A percentile compares a stretch with the other conserved stretches of the same genome.
These are phyloP conservation scores for Gallinago paraguaiae DNA, from an alignment of 2,113 vertebrate genomes.

Conservation along the genomic window DNA sequence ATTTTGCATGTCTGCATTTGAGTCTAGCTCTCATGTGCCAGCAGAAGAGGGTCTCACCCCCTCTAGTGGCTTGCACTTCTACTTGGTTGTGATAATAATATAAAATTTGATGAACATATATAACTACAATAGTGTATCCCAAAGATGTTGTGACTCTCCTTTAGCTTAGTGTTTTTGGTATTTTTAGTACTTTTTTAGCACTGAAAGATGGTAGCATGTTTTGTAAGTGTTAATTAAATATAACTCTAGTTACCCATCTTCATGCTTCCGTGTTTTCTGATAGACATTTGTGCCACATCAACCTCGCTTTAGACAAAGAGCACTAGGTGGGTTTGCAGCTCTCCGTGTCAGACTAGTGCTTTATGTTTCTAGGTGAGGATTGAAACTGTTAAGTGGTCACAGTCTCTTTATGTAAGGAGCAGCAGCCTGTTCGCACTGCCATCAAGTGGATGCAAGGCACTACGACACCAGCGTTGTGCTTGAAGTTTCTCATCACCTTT, in stretches of 20 bases:
- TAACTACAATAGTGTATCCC: background rate
- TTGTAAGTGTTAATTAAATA: background rate
- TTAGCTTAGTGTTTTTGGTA: background rate
- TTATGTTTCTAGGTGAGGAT: accelerated
- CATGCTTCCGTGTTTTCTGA: background rate
- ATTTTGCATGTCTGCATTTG: accelerated
- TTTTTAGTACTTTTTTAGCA: background rate
- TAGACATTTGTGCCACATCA: accelerated
- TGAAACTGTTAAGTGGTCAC: accelerated
- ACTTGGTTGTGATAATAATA: background rate
- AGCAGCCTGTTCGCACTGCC: constrained; percentile 2
- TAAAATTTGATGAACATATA: accelerated
- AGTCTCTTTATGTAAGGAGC: accelerated
- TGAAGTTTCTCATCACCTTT: accelerated
- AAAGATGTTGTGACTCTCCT: background rate
- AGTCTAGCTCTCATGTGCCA: background rate
- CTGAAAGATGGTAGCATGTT: background rate
- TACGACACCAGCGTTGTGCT: background rate
- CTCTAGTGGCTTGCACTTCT: background rate
- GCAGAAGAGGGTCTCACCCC: background rate
- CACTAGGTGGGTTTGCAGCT: accelerated
- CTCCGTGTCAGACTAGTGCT: accelerated
- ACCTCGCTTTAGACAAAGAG: accelerated
- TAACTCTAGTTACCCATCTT: background rate
- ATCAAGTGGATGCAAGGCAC: background rate